These are phyloP conservation scores for Timema cristinae DNA, from an alignment of 2,888 invertebrate genomes.

Conservation along the genomic window DNA sequence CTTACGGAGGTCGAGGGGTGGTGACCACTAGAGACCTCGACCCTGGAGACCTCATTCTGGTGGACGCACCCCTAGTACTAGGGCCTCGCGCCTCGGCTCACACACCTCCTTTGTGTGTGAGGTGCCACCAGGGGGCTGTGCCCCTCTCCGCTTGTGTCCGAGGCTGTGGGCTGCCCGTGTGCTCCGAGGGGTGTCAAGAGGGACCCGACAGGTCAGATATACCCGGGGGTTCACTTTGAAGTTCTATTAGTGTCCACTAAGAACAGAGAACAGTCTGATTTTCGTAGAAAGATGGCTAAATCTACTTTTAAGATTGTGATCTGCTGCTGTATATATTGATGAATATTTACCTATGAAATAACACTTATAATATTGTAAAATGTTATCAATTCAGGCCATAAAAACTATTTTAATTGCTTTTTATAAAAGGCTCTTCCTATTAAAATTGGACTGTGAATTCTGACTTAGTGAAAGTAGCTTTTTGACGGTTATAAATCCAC, in stretches of 20 bases:
- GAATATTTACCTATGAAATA: too few species aligned
- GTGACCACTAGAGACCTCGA: conserved; percentile 63
- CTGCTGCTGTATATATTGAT: too few species aligned
- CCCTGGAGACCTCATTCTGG: conserved; percentile 65
- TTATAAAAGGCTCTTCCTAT: too few species aligned
- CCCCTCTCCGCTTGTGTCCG: conserved; percentile 19
- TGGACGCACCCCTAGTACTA: conserved; percentile 63
- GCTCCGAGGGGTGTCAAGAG: too few species aligned
- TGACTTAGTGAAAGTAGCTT: too few species aligned
- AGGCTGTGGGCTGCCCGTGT: conserved; percentile 62
- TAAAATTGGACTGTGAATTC: too few species aligned
- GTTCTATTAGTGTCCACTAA: not conserved
- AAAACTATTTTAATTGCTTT: too few species aligned
- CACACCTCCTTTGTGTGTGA: conserved; percentile 57
- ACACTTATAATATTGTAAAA: too few species aligned
- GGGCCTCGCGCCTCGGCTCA: conserved; percentile 60
- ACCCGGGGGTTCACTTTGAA: too few species aligned
- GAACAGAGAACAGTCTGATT: not conserved
- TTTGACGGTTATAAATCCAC: too few species aligned
- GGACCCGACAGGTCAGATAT: too few species aligned
- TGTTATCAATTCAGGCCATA: too few species aligned
- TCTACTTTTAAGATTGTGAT: not conserved
- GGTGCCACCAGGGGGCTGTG: conserved; percentile 41
- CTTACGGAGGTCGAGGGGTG: conserved; percentile 65
- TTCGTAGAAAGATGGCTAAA: not conserved